These are phyloP conservation scores for Blastobasis lacticolella DNA, from an alignment of 2,888 invertebrate genomes.

Conservation along the genomic window DNA sequence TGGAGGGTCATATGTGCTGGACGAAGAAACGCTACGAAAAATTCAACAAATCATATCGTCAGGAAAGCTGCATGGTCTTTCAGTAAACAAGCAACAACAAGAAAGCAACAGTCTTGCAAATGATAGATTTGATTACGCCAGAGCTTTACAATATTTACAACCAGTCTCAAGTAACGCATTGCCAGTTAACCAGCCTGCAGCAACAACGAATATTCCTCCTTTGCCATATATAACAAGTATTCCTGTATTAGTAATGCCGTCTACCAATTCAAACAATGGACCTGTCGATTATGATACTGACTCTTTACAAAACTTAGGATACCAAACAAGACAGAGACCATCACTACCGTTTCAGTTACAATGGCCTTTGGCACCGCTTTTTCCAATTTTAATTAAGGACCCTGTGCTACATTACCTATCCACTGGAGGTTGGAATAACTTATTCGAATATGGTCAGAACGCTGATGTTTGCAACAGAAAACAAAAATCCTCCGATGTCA, in stretches of 20 bases:
- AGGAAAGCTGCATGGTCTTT: slow-evolving; percentile 36
- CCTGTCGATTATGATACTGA: slow-evolving; percentile 15
- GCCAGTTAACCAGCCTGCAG: slow-evolving; percentile 7
- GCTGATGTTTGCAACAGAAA: slow-evolving; percentile 67
- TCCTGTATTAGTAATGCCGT: slow-evolving; percentile 46
- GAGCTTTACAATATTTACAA: slow-evolving; percentile 18
- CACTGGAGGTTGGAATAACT: slow-evolving; percentile 67
- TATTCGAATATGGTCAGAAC: slow-evolving; percentile 74
- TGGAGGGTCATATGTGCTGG: slow-evolving; percentile 36
- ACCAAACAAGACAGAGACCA: slow-evolving; percentile 39
- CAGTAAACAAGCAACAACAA: slow-evolving; percentile 16
- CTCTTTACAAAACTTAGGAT: slow-evolving; percentile 23
- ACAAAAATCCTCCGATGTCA: slow-evolving; percentile 34
- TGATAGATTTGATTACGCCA: slow-evolving; percentile 22
- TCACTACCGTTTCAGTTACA: slow-evolving; percentile 39
- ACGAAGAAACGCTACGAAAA: slow-evolving; percentile 50
- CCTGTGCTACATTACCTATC: slow-evolving; percentile 65
- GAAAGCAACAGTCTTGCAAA: slow-evolving; percentile 21
- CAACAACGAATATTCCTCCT: slow-evolving; percentile 18
- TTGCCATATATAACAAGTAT: slow-evolving; percentile 44
- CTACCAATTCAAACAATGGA: slow-evolving; percentile 21
- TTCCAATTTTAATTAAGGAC: slow-evolving; percentile 74
- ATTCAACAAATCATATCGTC: slow-evolving; percentile 53
- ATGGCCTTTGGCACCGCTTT: slow-evolving; percentile 70
- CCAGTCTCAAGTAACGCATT: slow-evolving; percentile 2